Evolutionary conservation across 2,888 invertebrate species (phyloP).

Genomic region (Drosophila kanekoi): DNA sequence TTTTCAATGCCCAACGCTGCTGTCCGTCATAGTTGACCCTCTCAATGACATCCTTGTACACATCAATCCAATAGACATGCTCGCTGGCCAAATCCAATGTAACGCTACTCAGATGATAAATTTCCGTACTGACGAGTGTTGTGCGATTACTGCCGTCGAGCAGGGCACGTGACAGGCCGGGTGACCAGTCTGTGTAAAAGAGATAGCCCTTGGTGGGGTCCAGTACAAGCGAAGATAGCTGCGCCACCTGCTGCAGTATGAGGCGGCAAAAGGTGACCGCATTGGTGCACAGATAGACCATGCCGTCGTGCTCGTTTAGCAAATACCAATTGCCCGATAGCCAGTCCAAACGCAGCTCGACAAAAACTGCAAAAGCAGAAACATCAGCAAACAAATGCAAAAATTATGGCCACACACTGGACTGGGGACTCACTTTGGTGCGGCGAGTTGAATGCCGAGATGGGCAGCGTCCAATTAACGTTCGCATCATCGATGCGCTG

Average conservation of each 20-base stretch:
- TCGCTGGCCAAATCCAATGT: conserved; percentile 90
- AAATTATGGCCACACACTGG: conserved; percentile 39
- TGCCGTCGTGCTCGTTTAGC: conserved; percentile 89
- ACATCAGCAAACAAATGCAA: conserved; percentile 36
- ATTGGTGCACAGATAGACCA: conserved; percentile 90
- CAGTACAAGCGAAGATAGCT: conserved; percentile 91
- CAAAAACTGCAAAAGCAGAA: conserved; percentile 87
- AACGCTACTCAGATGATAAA: conserved; percentile 92
- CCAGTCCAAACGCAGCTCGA: conserved; percentile 93
- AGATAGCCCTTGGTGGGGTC: conserved; percentile 92
- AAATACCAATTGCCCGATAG: conserved; percentile 94
- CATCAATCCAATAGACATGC: conserved; percentile 92
- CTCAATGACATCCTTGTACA: conserved; percentile 92
- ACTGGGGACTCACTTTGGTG: conserved; percentile 86
- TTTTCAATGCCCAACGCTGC: conserved; percentile 86
- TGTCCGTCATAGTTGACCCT: conserved; percentile 91
- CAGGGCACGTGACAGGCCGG: conserved; percentile 87
- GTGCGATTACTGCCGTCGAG: conserved; percentile 88
- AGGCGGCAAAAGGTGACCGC: conserved; percentile 89
- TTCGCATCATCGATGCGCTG: conserved; percentile 88
- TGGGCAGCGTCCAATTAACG: conserved; percentile 87
- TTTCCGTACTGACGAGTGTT: conserved; percentile 88
- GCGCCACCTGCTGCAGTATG: conserved; percentile 89
- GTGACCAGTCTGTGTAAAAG: conserved; percentile 92
- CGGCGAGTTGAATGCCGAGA: conserved; percentile 88